Evolutionary conservation across 2,113 vertebrate species (phyloP), one percentile per base, ranked within the genome.

Genomic region (Indicator indicator): DNA sequence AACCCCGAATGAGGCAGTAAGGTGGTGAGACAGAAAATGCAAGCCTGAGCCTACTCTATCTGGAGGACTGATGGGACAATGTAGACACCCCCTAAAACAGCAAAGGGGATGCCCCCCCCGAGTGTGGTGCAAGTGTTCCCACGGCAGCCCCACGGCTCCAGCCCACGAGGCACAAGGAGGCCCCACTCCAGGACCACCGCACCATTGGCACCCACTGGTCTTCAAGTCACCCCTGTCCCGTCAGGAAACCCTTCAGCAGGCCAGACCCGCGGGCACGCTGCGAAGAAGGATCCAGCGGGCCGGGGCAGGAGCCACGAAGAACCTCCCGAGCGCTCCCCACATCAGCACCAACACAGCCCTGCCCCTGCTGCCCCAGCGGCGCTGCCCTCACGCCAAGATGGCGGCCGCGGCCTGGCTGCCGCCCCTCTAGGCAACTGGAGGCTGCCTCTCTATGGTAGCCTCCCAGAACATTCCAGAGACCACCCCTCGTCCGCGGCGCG

Each of bases 61-160:
- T 30, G 11, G 0, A 7, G 30, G 30, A 18, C 44, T 17, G 6
- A 9, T 9, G 3, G 6, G 3, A 23, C 21, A 20, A 21, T 1
- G 3, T 5, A n/a, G 16, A 26, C 27, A 50, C 2, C 15, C 24
- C 15, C 2, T 13, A 3, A 9, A 14, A 11, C 13, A 36, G 36
- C 36, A 0, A 20, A 6, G 13, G 13, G 19, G 3, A 7, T 0
- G 6, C 2, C 12, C 17, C 17, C 40, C 11, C 5, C 0, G 0
- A 8, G 5, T 0, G 5, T 0, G 7, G 18, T 1, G 1, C 32
- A 5, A 60, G 10, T 30, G 7, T 6, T 6, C 36, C 46, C 3
- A 0, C 38, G 7, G 12, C 70, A 36, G 33, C 52, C 70, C 59
- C 54, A 20, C 48, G 21, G 44, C 48, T 40, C 46, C 24, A 8